phyloP scores from a whole-genome alignment of 2,888 invertebrate species.

The Eristalinus aeneus region DNA sequence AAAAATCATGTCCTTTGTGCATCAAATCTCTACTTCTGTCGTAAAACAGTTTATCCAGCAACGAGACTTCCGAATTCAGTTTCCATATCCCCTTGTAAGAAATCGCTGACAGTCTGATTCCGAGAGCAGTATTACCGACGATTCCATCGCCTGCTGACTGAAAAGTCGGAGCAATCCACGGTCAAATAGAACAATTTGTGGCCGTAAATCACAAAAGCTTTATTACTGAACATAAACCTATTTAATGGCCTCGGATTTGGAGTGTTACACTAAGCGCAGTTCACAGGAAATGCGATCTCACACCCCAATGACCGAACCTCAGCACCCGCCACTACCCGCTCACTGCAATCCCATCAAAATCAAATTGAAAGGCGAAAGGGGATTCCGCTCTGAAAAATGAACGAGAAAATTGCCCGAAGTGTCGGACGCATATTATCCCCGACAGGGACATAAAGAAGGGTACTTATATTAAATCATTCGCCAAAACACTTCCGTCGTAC shows the following conservation, averaged over 20 bases:
- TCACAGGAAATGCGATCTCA: background rate
- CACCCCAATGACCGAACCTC: too few relatives aligned
- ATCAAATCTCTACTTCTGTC: background rate
- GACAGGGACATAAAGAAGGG: background rate
- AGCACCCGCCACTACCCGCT: background rate
- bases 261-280: background rate
- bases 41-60: background rate
- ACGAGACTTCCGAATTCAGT: background rate
- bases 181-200: background rate
- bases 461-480: conserved; percentile 29
- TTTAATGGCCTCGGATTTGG: background rate
- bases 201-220: background rate
- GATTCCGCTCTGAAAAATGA: background rate
- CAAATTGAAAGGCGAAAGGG: background rate
- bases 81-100: too few relatives aligned
- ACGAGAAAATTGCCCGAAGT: background rate
- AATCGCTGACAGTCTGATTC: background rate
- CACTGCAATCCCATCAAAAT: conserved; percentile 5
- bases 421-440: conserved; percentile 9
- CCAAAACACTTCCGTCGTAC: conserved; percentile 11
- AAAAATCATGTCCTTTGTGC: background rate
- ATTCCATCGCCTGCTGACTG: background rate
- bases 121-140: background rate
- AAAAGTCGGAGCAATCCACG: background rate
- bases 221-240: background rate